phyloP scores from a whole-genome alignment of 2,888 invertebrate genomes.

The Elgonia sp. region DNA sequence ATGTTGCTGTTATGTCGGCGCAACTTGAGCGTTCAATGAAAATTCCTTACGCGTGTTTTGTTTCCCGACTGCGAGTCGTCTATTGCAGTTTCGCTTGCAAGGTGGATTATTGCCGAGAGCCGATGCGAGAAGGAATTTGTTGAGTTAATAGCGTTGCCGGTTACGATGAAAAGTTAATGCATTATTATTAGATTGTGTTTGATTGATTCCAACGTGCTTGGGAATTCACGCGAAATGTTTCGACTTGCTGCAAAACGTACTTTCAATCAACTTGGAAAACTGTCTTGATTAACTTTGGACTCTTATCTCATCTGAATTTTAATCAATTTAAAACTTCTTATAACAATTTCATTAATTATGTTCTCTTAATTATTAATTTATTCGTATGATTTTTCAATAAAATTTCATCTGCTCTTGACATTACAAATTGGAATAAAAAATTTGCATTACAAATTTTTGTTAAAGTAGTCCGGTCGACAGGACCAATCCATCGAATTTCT shows the following conservation, averaged over 20 bases:
- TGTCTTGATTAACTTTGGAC: neutral
- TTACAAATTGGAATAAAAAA: too few relatives aligned
- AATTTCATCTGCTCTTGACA: too few relatives aligned
- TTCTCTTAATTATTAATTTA: neutral
- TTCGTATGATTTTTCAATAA: too few relatives aligned
- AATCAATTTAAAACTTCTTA: neutral
- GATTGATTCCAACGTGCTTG: constrained; percentile 24
- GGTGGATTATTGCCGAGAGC: constrained; percentile 31
- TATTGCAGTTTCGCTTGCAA: neutral
- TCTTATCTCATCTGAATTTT: neutral
- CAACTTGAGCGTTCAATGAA: constrained; percentile 28
- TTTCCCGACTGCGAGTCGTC: constrained; percentile 8
- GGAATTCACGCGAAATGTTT: neutral
- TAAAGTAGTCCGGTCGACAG: too few relatives aligned
- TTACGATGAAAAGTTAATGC: constrained; percentile 30
- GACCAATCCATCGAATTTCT: too few relatives aligned
- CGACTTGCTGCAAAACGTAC: neutral
- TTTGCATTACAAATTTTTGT: too few relatives aligned
- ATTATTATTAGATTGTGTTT: constrained; percentile 33
- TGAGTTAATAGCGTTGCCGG: constrained; percentile 21
- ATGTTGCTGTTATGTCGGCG: constrained; percentile 39
- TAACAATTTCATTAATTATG: neutral
- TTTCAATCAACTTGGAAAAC: constrained; percentile 5
- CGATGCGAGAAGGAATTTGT: constrained; percentile 36
- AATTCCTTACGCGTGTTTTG: constrained; percentile 42